Evolutionary conservation across 1,140 invertebrate species (phyloP).

Genomic region (Schlechtendalia chinensis): DNA sequence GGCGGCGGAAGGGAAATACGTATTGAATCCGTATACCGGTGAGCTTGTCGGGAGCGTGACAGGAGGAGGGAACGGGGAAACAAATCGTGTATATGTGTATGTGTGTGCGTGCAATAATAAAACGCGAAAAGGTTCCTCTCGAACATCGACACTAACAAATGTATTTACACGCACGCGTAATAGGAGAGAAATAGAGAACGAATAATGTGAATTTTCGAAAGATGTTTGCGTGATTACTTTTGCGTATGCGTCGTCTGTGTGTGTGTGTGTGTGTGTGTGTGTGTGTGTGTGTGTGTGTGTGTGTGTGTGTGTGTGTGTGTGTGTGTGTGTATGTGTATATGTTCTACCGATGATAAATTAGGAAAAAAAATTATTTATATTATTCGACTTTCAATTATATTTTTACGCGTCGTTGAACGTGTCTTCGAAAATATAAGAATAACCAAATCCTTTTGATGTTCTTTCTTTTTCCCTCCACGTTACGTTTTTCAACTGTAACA

Average conservation of each 20-base stretch:
- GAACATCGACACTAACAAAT: not conserved
- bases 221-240: not conserved
- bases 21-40: not conserved
- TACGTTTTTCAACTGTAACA: not conserved
- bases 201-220: conserved; percentile 1
- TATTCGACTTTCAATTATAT: not conserved
- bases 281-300: too few species aligned
- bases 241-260: not conserved
- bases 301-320: too few species aligned
- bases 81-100: not conserved
- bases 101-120: not conserved
- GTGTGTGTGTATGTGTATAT: too few species aligned
- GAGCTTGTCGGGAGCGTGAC: conserved; percentile 7
- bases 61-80: not conserved
- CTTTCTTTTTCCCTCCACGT: too few species aligned
- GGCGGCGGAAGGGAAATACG: not conserved
- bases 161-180: too few species aligned
- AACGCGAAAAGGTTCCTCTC: conserved; percentile 19
- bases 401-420: not conserved
- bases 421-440: not conserved
- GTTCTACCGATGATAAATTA: not conserved
- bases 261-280: too few species aligned
- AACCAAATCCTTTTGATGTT: not conserved
- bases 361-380: not conserved
- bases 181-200: not conserved